These are phyloP conservation scores for Scartelaos histophorus DNA, from an alignment of 2,113 vertebrate species.

Conservation along the genomic window DNA sequence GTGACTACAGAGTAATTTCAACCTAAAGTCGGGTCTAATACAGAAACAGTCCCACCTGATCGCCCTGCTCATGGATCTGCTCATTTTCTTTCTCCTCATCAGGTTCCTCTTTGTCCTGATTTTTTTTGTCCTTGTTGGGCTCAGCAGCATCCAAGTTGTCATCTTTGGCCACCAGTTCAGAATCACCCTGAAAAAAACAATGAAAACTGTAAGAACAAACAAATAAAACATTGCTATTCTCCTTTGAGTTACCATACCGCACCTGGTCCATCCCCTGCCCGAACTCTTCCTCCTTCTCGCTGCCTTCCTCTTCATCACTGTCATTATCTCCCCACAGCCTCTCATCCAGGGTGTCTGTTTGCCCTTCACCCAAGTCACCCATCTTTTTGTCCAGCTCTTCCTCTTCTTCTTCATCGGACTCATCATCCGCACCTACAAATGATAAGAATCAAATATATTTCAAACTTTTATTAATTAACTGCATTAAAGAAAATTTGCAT, in stretches of 20 bases:
- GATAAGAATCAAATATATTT: not conserved
- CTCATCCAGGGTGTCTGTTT: constrained; percentile 93
- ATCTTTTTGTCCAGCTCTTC: constrained; percentile 94
- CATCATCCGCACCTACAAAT: constrained; percentile 79
- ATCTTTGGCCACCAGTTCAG: constrained; percentile 92
- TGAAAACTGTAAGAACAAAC: not conserved
- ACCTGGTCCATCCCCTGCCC: constrained; percentile 97
- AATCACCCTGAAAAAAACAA: constrained; percentile 80
- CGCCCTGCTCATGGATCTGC: constrained; percentile 90
- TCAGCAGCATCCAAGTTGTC: constrained; percentile 83
- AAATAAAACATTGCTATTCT: not conserved
- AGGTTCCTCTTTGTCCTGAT: constrained; percentile 76
- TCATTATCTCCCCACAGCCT: constrained; percentile 91
- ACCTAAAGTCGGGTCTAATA: not conserved
- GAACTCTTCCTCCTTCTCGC: constrained; percentile 85
- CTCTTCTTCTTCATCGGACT: constrained; percentile 83
- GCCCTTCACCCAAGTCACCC: constrained; percentile 89
- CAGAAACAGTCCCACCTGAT: constrained; percentile 80
- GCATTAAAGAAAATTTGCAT: not conserved
- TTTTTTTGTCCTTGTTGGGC: constrained; percentile 81
- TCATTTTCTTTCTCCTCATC: constrained; percentile 74
- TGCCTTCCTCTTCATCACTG: constrained; percentile 77
- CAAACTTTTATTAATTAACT: not conserved
- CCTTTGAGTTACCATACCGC: constrained; percentile 13
- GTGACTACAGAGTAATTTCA: not conserved